Percentiles rank a stretch among this genome's conserved stretches.
These are phyloP conservation scores for Darwinula stevensoni DNA, from an alignment of 2,888 invertebrate genomes.

Conservation along the genomic window DNA sequence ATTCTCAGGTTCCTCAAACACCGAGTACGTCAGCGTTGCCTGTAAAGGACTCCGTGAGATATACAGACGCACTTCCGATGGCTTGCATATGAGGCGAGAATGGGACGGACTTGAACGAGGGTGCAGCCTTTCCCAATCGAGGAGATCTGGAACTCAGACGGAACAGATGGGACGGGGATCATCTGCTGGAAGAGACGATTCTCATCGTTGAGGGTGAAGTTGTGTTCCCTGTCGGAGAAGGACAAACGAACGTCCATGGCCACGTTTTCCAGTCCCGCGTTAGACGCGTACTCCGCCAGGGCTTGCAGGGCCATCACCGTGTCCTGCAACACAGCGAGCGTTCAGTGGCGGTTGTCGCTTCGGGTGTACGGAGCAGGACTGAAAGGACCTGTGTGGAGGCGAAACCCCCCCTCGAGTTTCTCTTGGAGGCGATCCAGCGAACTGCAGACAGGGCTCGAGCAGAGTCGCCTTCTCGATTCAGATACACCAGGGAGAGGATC, in stretches of 20 bases:
- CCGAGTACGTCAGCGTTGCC: neutral
- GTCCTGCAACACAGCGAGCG: neutral
- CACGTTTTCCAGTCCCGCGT: neutral
- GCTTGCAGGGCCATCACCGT: neutral
- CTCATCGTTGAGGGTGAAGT: neutral
- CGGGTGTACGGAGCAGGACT: no score
- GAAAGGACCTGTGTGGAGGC: slow-evolving; percentile 35
- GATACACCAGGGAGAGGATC: neutral
- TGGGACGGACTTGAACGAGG: slow-evolving; percentile 1
- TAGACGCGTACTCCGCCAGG: neutral
- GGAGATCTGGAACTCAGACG: neutral
- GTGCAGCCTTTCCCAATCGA: neutral
- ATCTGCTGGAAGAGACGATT: neutral
- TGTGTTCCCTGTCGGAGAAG: neutral
- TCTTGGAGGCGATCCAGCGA: slow-evolving; percentile 37
- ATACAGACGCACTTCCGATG: no score
- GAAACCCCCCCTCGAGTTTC: slow-evolving; percentile 37
- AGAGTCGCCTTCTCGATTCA: neutral
- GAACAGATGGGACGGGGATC: neutral
- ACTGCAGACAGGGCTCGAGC: slow-evolving; percentile 26
- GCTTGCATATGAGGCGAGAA: no score
- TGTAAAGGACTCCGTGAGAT: no score
- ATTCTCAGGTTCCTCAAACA: neutral
- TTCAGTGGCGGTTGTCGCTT: no score
- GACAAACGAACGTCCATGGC: neutral